Conservation (phyloP, 2,888 invertebrate genomes). For the Lepidocyrtoides sp. region DNA sequence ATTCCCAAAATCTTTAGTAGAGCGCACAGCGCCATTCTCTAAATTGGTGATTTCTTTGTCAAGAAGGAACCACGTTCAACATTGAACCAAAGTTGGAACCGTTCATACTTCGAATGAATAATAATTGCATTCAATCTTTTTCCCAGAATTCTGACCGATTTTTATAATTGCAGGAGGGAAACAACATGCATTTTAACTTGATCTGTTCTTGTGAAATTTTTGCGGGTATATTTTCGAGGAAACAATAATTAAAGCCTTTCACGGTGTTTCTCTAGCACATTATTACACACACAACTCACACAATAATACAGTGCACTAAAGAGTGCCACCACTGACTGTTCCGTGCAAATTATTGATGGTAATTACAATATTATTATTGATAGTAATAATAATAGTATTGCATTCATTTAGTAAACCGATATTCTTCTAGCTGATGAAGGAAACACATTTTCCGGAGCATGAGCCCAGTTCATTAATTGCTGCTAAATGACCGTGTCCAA, state of each 20-base stretch:
- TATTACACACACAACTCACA: too few species aligned
- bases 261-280: too few species aligned
- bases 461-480: background rate
- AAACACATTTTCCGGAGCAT: slow-evolving; percentile 7
- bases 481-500: slow-evolving; percentile 71
- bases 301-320: background rate
- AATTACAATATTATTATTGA: background rate
- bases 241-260: slow-evolving; percentile 2
- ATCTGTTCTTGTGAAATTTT: slow-evolving; percentile 20
- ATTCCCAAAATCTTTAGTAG: slow-evolving; percentile 16
- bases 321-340: background rate
- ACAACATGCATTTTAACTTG: background rate
- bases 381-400: background rate
- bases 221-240: slow-evolving; percentile 1
- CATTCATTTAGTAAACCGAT: background rate
- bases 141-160: background rate
- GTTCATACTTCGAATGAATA: too few species aligned
- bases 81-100: too few species aligned
- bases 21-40: slow-evolving; percentile 39
- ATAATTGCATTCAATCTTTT: too few species aligned
- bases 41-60: background rate
- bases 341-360: too few species aligned
- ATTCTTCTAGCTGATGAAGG: background rate
- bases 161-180: slow-evolving; percentile 22
- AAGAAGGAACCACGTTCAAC: background rate